Conservation (phyloP, 2,797 vertebrate species). For the Catostomus latipinnis region DNA sequence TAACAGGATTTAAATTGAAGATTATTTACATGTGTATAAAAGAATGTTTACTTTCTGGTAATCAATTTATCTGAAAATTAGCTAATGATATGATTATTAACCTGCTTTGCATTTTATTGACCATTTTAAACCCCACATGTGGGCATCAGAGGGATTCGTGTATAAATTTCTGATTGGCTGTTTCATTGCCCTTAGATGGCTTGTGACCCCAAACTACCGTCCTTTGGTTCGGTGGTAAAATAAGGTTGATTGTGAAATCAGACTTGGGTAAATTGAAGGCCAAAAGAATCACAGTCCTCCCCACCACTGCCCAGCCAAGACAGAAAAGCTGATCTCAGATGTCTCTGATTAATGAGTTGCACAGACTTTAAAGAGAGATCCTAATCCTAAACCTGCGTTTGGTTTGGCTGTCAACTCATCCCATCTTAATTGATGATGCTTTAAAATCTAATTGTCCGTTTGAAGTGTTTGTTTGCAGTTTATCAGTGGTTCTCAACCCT, state of each 20-base stretch:
- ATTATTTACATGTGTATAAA: slow-evolving; percentile 4
- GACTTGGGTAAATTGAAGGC: not conserved
- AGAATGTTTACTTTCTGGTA: not conserved
- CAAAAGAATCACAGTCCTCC: not conserved
- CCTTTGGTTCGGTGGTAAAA: not conserved
- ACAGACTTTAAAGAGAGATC: slow-evolving; percentile 25
- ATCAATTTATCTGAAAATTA: slow-evolving; percentile 2
- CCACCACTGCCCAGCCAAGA: not conserved
- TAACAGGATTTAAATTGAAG: not conserved
- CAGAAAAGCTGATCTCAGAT: not conserved
- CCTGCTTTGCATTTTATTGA: slow-evolving; percentile 1
- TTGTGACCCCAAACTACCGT: slow-evolving; percentile 51
- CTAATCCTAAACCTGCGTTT: slow-evolving; percentile 30
- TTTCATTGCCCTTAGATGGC: slow-evolving; percentile 60
- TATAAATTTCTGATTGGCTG: not conserved
- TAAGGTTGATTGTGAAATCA: not conserved
- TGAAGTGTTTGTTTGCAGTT: slow-evolving; percentile 1
- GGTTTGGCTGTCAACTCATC: not conserved
- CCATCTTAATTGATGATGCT: not conserved
- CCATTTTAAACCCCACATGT: not conserved
- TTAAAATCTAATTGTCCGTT: slow-evolving; percentile 1
- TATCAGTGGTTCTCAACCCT: not conserved
- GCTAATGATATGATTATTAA: slow-evolving; percentile 28
- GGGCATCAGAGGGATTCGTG: not conserved
- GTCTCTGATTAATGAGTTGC: slow-evolving; percentile 64